Evolutionary conservation across 2,113 vertebrate species (phyloP).

Genomic region (Spermophilus dauricus): DNA sequence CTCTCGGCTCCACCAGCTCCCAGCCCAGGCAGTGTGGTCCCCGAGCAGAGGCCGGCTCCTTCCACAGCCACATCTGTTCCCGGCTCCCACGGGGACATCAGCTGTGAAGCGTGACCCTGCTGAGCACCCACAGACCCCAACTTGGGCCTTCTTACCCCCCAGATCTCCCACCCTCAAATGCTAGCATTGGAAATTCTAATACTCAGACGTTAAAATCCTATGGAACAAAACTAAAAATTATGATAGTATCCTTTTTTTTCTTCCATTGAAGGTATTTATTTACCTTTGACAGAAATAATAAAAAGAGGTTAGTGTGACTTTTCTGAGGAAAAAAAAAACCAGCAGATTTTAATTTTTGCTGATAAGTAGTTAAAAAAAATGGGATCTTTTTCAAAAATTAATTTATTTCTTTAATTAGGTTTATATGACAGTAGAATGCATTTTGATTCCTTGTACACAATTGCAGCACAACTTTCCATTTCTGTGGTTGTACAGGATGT

Average conservation of each 20-base stretch:
- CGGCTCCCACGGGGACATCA: conserved; percentile 80
- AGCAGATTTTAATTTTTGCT: background rate
- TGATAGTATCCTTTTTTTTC: conserved; percentile 42
- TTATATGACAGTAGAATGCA: no score
- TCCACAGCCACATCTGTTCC: conserved; percentile 84
- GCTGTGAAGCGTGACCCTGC: conserved; percentile 76
- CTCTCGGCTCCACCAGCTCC: conserved; percentile 71
- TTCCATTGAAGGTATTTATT: conserved; percentile 71
- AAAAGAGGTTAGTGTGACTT: background rate
- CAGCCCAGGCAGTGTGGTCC: conserved; percentile 68
- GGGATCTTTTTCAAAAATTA: no score
- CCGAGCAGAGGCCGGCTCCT: conserved; percentile 43
- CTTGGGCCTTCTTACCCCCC: conserved; percentile 48
- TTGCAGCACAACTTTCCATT: no score
- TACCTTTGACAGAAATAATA: conserved; percentile 64
- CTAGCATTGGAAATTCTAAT: conserved; percentile 77
- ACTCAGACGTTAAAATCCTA: conserved; percentile 66
- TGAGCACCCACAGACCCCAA: conserved; percentile 75
- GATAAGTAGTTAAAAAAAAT: background rate
- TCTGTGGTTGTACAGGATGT: no score
- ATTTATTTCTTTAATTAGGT: no score
- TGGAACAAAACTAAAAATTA: background rate
- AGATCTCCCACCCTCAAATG: conserved; percentile 78
- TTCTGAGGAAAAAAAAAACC: background rate
- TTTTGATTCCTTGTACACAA: no score